Evolutionary conservation across 2,888 invertebrate species (phyloP).

Genomic region (Athetis lepigone): DNA sequence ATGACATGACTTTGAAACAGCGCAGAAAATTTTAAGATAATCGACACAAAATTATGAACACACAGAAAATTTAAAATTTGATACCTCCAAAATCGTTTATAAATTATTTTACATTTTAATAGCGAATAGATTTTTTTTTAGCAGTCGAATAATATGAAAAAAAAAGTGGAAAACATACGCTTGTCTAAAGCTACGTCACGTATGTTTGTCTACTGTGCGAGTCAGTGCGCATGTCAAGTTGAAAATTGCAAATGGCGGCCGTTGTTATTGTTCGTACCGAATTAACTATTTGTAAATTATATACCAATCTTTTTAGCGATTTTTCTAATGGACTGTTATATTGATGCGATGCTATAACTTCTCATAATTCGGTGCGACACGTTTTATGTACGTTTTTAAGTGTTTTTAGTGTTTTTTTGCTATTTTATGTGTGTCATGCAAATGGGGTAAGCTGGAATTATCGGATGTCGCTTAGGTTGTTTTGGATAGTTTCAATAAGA

Average conservation of each 20-base stretch:
- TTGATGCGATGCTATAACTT: constrained; percentile 89
- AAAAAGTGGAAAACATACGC: constrained; percentile 60
- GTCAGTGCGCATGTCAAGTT: constrained; percentile 94
- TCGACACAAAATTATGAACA: neutral
- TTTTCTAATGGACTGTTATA: constrained; percentile 90
- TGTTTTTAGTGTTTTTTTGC: constrained; percentile 90
- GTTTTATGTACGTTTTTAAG: constrained; percentile 89
- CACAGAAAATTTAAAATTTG: neutral
- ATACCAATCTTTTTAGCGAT: constrained; percentile 92
- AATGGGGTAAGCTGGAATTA: constrained; percentile 93
- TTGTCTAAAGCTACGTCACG: constrained; percentile 79
- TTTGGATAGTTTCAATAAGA: constrained; percentile 89
- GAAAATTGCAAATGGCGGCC: constrained; percentile 99
- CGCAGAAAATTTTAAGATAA: constrained; percentile 56
- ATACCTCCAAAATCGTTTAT: neutral
- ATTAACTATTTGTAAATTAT: constrained; percentile 93
- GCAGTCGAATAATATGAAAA: neutral
- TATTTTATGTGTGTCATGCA: constrained; percentile 94
- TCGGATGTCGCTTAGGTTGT: constrained; percentile 91
- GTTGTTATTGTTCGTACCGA: constrained; percentile 99
- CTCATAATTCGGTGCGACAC: constrained; percentile 86
- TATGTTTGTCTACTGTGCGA: constrained; percentile 87
- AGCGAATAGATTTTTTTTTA: neutral
- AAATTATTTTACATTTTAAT: neutral
- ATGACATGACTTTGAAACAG: constrained; percentile 74